These are phyloP conservation scores for Apogon talboti DNA, from an alignment of 2,797 vertebrate species.

Conservation along the genomic window DNA sequence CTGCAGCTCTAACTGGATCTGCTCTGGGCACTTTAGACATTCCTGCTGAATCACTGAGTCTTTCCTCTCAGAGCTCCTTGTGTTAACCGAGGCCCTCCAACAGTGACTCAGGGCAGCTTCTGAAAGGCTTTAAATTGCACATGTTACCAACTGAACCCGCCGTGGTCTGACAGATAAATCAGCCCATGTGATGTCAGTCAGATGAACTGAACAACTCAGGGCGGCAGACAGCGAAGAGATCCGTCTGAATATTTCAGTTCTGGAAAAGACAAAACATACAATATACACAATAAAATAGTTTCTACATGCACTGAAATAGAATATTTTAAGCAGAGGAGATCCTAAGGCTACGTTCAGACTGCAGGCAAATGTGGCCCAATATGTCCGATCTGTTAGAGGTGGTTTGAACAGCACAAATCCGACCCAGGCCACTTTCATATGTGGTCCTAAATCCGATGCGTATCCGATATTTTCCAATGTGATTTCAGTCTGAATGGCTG, in stretches of 20 bases:
- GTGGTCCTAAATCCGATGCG: no score
- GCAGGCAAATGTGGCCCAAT: no score
- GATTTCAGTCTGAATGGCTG: no score
- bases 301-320: no score
- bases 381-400: no score
- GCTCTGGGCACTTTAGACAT: constrained; percentile 27
- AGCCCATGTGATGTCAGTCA: constrained; percentile 16
- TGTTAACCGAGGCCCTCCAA: constrained; percentile 9
- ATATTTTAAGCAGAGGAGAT: no score
- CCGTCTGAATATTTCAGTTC: not conserved
- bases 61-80: not conserved
- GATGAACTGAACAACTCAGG: constrained; percentile 23
- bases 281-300: no score
- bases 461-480: no score
- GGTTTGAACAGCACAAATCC: no score
- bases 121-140: constrained; percentile 43
- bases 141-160: constrained; percentile 28
- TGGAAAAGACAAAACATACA: no score
- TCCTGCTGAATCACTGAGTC: constrained; percentile 38
- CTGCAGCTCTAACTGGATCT: constrained; percentile 9
- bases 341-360: no score
- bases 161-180: constrained; percentile 34
- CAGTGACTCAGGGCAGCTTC: constrained; percentile 44
- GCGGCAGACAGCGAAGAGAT: constrained; percentile 19
- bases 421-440: no score